These are phyloP conservation scores for Microcebus jonahi DNA, from an alignment of 2,113 vertebrate genomes.

Conservation along the genomic window DNA sequence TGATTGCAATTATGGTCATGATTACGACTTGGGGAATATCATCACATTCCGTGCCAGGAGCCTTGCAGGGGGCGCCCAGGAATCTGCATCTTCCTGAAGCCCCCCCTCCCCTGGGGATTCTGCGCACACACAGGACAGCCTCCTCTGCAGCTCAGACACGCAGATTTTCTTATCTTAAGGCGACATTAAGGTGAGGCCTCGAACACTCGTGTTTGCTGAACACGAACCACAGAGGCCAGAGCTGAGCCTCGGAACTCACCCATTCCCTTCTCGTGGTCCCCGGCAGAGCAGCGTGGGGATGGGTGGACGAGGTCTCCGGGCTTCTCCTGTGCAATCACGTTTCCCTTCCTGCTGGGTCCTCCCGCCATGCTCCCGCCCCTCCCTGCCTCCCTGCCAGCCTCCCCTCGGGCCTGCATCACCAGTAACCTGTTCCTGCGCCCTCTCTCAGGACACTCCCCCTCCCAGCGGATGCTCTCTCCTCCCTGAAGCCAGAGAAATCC, in stretches of 20 bases:
- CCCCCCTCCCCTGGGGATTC: rapidly evolving
- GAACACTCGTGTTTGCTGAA: rapidly evolving
- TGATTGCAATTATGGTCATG: not conserved
- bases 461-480: too few relatives aligned
- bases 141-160: rapidly evolving
- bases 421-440: rapidly evolving
- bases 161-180: rapidly evolving
- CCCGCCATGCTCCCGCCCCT: rapidly evolving
- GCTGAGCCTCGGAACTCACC: rapidly evolving
- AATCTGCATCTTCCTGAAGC: not conserved
- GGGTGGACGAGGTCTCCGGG: rapidly evolving
- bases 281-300: rapidly evolving
- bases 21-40: rapidly evolving
- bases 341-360: not conserved
- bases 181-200: rapidly evolving
- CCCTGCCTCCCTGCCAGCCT: rapidly evolving
- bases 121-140: not conserved
- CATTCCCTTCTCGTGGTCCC: rapidly evolving
- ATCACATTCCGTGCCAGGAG: rapidly evolving
- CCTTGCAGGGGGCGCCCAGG: not conserved
- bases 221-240: rapidly evolving
- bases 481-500: not conserved
- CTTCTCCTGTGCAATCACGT: rapidly evolving
- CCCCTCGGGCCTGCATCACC: not conserved
- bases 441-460: rapidly evolving